Evolutionary conservation across 2,888 invertebrate genomes (phyloP), one percentile per base, ranked within the genome.

Genomic region (Anthophora plumipes): DNA sequence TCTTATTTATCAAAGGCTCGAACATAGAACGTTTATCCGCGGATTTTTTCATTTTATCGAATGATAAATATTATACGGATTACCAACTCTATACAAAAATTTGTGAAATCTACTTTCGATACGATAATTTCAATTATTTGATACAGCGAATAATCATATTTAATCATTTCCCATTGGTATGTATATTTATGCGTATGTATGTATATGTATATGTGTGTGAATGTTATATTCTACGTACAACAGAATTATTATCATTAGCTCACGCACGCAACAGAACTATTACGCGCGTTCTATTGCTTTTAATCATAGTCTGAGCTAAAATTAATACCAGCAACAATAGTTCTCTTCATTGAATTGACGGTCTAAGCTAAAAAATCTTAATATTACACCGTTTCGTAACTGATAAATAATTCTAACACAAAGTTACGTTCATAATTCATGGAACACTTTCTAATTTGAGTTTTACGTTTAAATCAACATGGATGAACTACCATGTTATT

Each of bases 1-100:
- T 69, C 22, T 69, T 54, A 43, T 70, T 69, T 69, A 60, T 60
- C n/a, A 74, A 14, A 41, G 9, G 1, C 9, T 3, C 12, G 20
- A 60, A 43, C 12, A 22, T 11, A 9, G 37, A 11, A 31, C n/a
- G 43, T 43, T 68, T 55, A 43, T 31, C 43, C 31, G 17, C n/a
- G 9, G 9, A 7, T 57, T 31, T 57, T 54, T 9, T 11, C 6
- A 46, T 12, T 22, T 20, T 14, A 9, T 14, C 20, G 12, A 22
- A 11, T 22, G 14, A 12, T 54, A 12, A 6, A 54, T 7, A 14
- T n/a, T 7, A n/a, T 8, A 14, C 25, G 25, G 2, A 37, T 31
- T 57, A 31, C 17, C 17, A n/a, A n/a, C n/a, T n/a, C n/a, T 17
- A 0, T 3, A 37, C 14, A 9, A n/a, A 22, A 43, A 17, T 20